Evolutionary conservation across 1,140 invertebrate genomes (phyloP), one percentile per base, ranked within the genome.

Genomic region (Drosophila setifemur): DNA sequence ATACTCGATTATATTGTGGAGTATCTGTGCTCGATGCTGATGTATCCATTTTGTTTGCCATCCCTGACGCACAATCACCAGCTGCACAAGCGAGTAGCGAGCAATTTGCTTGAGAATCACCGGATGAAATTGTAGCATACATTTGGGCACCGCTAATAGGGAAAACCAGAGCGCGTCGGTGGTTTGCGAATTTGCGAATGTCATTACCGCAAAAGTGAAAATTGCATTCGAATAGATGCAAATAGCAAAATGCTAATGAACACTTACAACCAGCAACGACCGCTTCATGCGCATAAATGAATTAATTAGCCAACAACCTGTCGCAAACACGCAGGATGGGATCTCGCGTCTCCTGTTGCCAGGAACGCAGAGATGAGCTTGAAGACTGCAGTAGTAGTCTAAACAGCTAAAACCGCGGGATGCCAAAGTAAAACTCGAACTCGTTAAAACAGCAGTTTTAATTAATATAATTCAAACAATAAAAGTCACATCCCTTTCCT

Each of bases 241-340:
- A 86, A 85, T 86, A 52, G 60, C 44, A 42, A 31, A 86, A 85
- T 75, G 75, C 44, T 85, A 85, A 85, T 72, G 81, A 79, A 72
- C 71, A 57, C 74, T 79, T 78, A 74, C 74, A 85, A 55, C 45
- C 73, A 58, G 40, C 54, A 79, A 37, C 61, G 58, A 79, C 60
- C 70, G 66, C 66, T 49, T 33, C 35, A 70, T 69, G 50, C 11
- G 50, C 78, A 73, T 74, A 83, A 72, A 73, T 73, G 57, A 69
- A 69, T 64, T 63, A 64, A 64, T 64, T 64, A 64, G 49, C 25
- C 49, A 70, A 40, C 63, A 68, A 68, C 48, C 63, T 67, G 61
- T 67, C 61, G 63, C 61, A 11, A 18, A 12, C 29, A 48, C 23
- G 18, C 7, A 35, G 26, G 1, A 5, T n/a, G n/a, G n/a, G n/a